Conservation (phyloP, 2,888 invertebrate species). For the Prionchulus punctatus region DNA sequence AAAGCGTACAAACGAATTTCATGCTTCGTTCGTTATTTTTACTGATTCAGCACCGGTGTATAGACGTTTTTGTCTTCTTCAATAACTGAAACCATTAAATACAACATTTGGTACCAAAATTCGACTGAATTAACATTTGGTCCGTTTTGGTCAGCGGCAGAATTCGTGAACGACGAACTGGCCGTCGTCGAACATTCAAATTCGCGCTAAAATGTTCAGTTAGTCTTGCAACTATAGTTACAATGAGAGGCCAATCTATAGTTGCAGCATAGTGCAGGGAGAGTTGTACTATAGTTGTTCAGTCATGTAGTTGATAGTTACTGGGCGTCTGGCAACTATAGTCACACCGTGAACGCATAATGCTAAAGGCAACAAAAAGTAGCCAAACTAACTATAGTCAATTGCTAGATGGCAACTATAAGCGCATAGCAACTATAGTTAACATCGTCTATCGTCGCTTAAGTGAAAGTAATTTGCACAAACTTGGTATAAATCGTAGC, state of each 20-base stretch:
- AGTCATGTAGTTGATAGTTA: too few relatives aligned
- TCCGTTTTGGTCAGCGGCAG: conserved; percentile 35
- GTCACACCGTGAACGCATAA: too few relatives aligned
- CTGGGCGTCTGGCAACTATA: too few relatives aligned
- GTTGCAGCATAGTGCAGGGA: not conserved
- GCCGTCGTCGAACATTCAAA: conserved; percentile 23
- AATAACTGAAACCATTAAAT: conserved; percentile 89
- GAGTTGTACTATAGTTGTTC: too few relatives aligned
- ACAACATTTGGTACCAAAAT: conserved; percentile 94
- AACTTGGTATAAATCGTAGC: conserved; percentile 75
- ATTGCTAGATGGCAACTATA: too few relatives aligned
- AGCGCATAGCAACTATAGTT: too few relatives aligned
- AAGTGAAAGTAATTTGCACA: not conserved
- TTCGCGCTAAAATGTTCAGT: conserved; percentile 21
- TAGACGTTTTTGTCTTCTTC: conserved; percentile 98
- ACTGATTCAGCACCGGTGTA: conserved; percentile 87
- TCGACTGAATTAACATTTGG: conserved; percentile 68
- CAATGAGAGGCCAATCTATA: not conserved
- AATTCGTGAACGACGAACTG: conserved; percentile 13
- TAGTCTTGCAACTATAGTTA: not conserved
- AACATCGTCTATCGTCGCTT: too few relatives aligned
- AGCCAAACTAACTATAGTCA: too few relatives aligned
- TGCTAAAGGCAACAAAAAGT: too few relatives aligned
- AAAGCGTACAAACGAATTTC: not conserved
- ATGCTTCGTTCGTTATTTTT: conserved; percentile 11